Evolutionary conservation across 2,888 invertebrate species (phyloP).

Genomic region (Bimastos eiseni): DNA sequence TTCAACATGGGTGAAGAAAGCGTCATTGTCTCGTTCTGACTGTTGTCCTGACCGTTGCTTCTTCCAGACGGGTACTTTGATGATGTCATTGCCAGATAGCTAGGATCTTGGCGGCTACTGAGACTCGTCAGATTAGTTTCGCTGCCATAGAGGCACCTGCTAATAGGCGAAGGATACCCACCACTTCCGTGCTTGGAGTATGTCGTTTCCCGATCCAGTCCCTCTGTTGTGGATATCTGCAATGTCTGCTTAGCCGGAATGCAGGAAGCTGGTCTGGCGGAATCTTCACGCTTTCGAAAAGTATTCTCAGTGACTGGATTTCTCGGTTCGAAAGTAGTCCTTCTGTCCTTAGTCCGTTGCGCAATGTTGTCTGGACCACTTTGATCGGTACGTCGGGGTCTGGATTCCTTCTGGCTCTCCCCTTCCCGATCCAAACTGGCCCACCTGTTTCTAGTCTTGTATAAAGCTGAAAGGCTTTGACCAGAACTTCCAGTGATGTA

Average conservation of each 20-base stretch:
- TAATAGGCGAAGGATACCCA: neutral
- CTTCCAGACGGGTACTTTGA: neutral
- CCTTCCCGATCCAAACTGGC: neutral
- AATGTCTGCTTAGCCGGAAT: neutral
- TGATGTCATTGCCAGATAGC: neutral
- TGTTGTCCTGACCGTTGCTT: neutral
- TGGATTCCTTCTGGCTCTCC: neutral
- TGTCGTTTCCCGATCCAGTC: neutral
- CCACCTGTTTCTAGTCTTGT: neutral
- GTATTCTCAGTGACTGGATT: neutral
- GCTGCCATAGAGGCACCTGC: neutral
- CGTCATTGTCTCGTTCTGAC: neutral
- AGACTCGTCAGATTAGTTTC: neutral
- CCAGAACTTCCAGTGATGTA: neutral
- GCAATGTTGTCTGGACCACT: neutral
- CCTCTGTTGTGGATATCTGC: neutral
- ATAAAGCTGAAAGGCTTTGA: neutral
- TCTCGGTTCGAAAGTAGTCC: neutral
- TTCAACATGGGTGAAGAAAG: neutral
- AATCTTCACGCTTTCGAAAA: neutral
- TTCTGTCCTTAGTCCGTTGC: neutral
- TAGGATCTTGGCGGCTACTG: neutral
- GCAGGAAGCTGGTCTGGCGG: neutral
- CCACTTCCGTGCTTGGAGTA: neutral
- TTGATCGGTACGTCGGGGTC: neutral